Evolutionary conservation across 2,797 vertebrate species (phyloP).

Genomic region (Echiichthys vipera): DNA sequence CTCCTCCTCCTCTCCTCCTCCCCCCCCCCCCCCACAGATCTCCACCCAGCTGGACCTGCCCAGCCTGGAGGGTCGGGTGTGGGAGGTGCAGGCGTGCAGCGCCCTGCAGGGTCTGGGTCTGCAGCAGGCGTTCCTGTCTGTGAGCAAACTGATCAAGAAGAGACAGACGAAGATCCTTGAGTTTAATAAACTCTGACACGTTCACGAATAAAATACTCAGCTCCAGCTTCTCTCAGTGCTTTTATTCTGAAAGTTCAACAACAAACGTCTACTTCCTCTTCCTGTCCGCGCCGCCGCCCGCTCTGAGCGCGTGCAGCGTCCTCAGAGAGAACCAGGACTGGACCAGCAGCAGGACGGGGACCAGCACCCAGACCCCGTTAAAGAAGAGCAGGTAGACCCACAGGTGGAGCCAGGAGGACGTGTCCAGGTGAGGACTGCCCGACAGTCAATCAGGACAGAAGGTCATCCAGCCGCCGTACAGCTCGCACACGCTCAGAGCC

Average conservation of each 20-base stretch:
- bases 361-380: conserved; percentile 80
- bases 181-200: too few species aligned
- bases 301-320: conserved; percentile 56
- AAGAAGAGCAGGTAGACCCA: conserved; percentile 89
- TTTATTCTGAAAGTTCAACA: too few species aligned
- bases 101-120: conserved; percentile 86
- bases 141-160: conserved; percentile 84
- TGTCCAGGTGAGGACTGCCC: conserved; percentile 84
- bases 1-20: too few species aligned
- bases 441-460: conserved; percentile 84
- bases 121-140: conserved; percentile 82
- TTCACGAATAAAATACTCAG: too few species aligned
- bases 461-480: conserved; percentile 86
- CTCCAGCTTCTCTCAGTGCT: too few species aligned
- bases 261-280: too few species aligned
- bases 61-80: conserved; percentile 63
- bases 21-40: conserved; percentile 64
- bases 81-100: conserved; percentile 89
- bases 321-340: conserved; percentile 84
- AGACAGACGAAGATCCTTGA: too few species aligned
- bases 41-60: conserved; percentile 72
- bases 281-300: not conserved
- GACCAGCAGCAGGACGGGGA: conserved; percentile 83
- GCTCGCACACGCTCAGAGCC: conserved; percentile 81
- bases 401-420: conserved; percentile 82